Evolutionary conservation across 2,113 vertebrate species (phyloP), one percentile per base, ranked within the genome.

Genomic region (Cyanoramphus novaezelandiae): DNA sequence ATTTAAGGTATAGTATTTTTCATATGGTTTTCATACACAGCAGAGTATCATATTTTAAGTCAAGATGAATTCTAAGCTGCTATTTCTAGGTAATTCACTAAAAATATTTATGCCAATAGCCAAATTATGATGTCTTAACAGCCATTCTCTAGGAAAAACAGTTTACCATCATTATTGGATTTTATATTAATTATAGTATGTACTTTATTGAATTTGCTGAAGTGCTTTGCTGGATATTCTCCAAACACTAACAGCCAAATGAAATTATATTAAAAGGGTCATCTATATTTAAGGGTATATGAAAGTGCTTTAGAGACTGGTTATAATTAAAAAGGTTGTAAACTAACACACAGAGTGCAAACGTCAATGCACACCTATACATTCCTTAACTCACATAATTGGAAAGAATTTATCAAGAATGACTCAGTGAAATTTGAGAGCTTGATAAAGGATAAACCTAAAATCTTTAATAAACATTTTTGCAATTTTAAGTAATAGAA

Each of bases 181-280:
- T 96, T 97, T 95, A 90, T 97, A 97, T 98, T 98, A 98, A 98
- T 98, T 97, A 95, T 95, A 96, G 90, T 92, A 94, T 96, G 93
- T 97, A 96, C 95, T 96, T 98, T 96, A 98, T 96, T 98, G 98
- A 98, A 98, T 98, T 98, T 98, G 87, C 97, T 97, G 97, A 97
- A 98, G 98, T 98, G 98, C 97, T 97, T 98, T 98, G 87, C 96
- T 99, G 98, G 98, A 99, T 88, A 85, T 94, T 95, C 95, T 99
- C 98, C 98, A 99, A 98, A 97, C 85, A 95, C 97, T 98, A 98
- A 98, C 96, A 98, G 96, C 91, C 92, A 97, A 98, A 98, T 98
- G 98, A 98, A 99, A 98, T 98, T 97, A 98, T 97, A 98, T 96
- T 96, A 95, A 98, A 98, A 98, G 98, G 98, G 97, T 98, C 95